Conservation (phyloP, 2,113 vertebrate genomes). For the Notiomystis cincta region DNA sequence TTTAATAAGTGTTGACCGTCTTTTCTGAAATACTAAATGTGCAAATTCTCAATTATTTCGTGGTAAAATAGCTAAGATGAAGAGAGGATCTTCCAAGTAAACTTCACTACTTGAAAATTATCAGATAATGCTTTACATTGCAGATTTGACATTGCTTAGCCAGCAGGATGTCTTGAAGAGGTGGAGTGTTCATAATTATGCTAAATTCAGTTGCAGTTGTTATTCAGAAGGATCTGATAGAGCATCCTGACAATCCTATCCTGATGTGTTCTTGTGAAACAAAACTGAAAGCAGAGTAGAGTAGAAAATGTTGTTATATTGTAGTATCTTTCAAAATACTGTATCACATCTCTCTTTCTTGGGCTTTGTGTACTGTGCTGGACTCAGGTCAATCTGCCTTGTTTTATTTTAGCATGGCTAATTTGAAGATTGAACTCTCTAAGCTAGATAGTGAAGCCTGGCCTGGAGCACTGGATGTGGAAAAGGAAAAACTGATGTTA, state of each 20-base stretch:
- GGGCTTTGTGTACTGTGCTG: not conserved
- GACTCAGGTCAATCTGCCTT: not conserved
- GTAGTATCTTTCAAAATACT: not conserved
- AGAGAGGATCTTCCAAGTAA: not conserved
- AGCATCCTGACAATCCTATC: not conserved
- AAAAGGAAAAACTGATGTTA: constrained; percentile 82
- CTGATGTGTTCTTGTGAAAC: not conserved
- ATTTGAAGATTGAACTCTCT: constrained; percentile 83
- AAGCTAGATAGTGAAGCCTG: constrained; percentile 80
- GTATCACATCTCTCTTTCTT: not conserved
- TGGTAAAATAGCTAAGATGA: not conserved
- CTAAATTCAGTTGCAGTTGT: not conserved
- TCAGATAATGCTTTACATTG: not conserved
- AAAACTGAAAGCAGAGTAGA: not conserved
- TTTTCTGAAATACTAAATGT: not conserved
- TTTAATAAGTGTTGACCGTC: not conserved
- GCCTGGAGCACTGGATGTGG: constrained; percentile 79
- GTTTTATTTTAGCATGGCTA: constrained; percentile 78
- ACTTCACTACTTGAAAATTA: not conserved
- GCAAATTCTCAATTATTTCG: not conserved
- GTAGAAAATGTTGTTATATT: not conserved
- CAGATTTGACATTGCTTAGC: not conserved
- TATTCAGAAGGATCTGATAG: not conserved
- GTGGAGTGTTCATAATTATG: not conserved
- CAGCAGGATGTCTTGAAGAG: not conserved